These are phyloP conservation scores for Sycophila texana DNA, from an alignment of 2,888 invertebrate species.

Conservation along the genomic window DNA sequence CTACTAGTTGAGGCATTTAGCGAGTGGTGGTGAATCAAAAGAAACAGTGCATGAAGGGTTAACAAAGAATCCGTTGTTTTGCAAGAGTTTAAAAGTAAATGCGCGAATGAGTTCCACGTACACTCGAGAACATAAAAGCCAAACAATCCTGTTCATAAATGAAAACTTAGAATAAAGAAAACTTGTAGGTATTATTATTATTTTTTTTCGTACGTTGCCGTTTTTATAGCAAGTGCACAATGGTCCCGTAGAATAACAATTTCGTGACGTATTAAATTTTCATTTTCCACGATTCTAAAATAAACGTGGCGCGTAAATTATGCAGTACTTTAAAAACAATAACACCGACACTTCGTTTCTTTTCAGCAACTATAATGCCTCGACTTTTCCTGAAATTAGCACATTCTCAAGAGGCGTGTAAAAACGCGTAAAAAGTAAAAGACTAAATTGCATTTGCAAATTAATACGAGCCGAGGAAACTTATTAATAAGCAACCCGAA, in stretches of 20 bases:
- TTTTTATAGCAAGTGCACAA: too few relatives aligned
- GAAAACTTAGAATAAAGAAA: neutral
- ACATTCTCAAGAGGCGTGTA: too few relatives aligned
- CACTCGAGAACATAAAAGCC: neutral
- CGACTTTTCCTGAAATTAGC: too few relatives aligned
- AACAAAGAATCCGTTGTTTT: conserved; percentile 33
- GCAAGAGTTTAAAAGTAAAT: neutral
- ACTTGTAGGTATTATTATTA: neutral
- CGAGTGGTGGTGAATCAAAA: conserved; percentile 11
- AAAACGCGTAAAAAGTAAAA: neutral
- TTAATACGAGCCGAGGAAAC: conserved; percentile 22
- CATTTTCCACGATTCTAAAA: too few relatives aligned
- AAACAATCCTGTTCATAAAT: neutral
- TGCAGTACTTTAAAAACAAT: too few relatives aligned
- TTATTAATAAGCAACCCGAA: conserved; percentile 30
- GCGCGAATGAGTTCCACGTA: neutral
- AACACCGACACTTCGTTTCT: too few relatives aligned
- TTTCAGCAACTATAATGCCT: too few relatives aligned
- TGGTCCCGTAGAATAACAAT: too few relatives aligned
- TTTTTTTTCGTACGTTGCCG: neutral
- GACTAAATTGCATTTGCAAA: neutral
- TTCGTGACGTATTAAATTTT: too few relatives aligned
- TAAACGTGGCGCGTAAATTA: too few relatives aligned
- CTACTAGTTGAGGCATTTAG: conserved; percentile 34
- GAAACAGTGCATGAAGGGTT: conserved; percentile 6